phyloP scores from a whole-genome alignment of 2,888 invertebrate genomes.

The Chalcosyrphus nemorum region DNA sequence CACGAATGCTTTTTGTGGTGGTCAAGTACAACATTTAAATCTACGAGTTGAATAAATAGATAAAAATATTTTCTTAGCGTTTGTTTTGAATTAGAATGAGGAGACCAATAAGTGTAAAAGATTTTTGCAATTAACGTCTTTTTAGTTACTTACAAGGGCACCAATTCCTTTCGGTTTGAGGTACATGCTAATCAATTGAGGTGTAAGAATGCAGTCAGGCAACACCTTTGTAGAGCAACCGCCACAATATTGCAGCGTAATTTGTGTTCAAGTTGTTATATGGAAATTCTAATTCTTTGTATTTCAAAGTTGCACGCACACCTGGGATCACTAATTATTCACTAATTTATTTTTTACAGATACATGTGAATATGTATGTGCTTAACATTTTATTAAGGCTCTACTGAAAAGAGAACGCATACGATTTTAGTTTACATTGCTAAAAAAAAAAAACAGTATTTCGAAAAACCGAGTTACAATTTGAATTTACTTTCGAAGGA shows the following conservation, averaged over 20 bases:
- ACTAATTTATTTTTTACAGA: background rate
- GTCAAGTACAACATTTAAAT: background rate
- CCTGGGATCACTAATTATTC: background rate
- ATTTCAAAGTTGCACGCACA: background rate
- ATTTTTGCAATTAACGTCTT: background rate
- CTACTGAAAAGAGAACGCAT: background rate
- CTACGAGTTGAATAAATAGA: too few relatives aligned
- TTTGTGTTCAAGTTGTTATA: background rate
- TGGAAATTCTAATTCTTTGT: background rate
- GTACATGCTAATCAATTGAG: background rate
- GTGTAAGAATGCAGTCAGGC: background rate
- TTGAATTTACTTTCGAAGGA: background rate
- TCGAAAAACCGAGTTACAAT: background rate
- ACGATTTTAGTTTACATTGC: constrained; percentile 2
- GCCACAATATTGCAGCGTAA: background rate
- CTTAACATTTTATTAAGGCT: background rate
- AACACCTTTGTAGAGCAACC: background rate
- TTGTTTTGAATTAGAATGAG: background rate
- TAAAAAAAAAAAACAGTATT: constrained; percentile 2
- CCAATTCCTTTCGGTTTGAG: background rate
- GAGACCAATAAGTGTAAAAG: background rate
- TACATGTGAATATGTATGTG: background rate
- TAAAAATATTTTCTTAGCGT: too few relatives aligned
- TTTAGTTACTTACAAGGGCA: background rate
- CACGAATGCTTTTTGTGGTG: background rate